These are phyloP conservation scores for Bombus picipes DNA, from an alignment of 1,140 invertebrate species.

Conservation along the genomic window DNA sequence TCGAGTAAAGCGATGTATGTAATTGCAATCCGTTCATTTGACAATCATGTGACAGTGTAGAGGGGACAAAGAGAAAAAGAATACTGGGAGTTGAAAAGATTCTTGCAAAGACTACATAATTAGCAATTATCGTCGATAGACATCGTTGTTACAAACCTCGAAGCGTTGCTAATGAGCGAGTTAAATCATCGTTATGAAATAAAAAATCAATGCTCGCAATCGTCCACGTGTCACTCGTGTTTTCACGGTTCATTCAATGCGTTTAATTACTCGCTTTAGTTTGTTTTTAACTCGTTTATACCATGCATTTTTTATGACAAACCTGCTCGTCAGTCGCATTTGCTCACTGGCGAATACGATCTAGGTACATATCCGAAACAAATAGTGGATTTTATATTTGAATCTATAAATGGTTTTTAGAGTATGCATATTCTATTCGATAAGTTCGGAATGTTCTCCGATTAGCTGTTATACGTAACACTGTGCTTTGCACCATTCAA, in stretches of 20 bases:
- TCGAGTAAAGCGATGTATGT: not conserved
- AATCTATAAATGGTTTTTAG: not conserved
- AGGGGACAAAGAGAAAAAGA: not conserved
- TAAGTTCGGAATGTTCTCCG: no score
- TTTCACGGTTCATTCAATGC: not conserved
- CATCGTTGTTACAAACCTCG: slow-evolving; percentile 11
- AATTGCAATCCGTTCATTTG: slow-evolving; percentile 47
- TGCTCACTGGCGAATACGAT: no score
- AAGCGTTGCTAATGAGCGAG: slow-evolving; percentile 53
- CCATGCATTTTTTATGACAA: not conserved
- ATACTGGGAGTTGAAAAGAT: slow-evolving; percentile 18
- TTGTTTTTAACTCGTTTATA: not conserved
- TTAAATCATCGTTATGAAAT: slow-evolving; percentile 31
- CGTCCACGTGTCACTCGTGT: no score
- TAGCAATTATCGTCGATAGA: slow-evolving; percentile 41
- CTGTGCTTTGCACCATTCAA: not conserved
- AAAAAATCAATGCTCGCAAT: slow-evolving; percentile 26
- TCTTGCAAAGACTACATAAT: slow-evolving; percentile 52
- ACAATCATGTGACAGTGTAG: slow-evolving; percentile 20
- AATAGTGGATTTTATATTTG: not conserved
- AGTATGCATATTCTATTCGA: not conserved
- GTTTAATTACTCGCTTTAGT: not conserved
- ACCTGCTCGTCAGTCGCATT: not conserved
- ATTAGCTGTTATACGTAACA: not conserved
- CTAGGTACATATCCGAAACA: no score